Evolutionary conservation across 2,888 invertebrate genomes (phyloP).

Genomic region (Ichneumon xanthorius): DNA sequence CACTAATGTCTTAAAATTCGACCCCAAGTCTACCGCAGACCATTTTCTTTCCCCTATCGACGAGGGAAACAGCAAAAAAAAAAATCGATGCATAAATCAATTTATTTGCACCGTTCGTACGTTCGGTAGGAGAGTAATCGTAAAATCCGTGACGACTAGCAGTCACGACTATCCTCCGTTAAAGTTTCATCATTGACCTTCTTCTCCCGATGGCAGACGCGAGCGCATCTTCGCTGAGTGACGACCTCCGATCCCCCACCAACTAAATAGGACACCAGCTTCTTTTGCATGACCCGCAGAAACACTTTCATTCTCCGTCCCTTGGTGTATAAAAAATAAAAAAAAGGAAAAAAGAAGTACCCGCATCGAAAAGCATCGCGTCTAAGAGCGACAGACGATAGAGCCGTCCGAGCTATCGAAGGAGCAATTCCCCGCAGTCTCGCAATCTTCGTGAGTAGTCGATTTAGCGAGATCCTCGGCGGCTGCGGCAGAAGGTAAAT

Average conservation of each 20-base stretch:
- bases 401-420: conserved; percentile 15
- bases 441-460: conserved; percentile 67
- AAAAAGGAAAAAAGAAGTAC: neutral
- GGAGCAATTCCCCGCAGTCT: conserved; percentile 49
- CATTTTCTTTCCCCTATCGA: neutral
- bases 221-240: conserved; percentile 27
- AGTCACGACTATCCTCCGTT: conserved; percentile 20
- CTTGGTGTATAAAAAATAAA: conserved; percentile 3
- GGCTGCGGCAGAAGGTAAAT: conserved; percentile 43
- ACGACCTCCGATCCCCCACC: conserved; percentile 48
- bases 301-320: conserved; percentile 50
- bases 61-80: neutral
- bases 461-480: conserved; percentile 59
- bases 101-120: conserved; percentile 13
- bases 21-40: neutral
- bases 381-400: conserved; percentile 43
- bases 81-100: conserved; percentile 18
- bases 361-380: conserved; percentile 36
- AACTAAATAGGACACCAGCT: conserved; percentile 57
- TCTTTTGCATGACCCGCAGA: conserved; percentile 58
- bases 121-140: conserved; percentile 17
- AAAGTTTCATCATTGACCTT: conserved; percentile 52
- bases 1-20: too few relatives aligned
- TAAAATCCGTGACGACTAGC: conserved; percentile 24
- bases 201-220: conserved; percentile 13